A percentile compares a stretch with the other conserved stretches of the same genome.
phyloP scores from a whole-genome alignment of 2,888 invertebrate genomes.

The Lacanobia oleracea region DNA sequence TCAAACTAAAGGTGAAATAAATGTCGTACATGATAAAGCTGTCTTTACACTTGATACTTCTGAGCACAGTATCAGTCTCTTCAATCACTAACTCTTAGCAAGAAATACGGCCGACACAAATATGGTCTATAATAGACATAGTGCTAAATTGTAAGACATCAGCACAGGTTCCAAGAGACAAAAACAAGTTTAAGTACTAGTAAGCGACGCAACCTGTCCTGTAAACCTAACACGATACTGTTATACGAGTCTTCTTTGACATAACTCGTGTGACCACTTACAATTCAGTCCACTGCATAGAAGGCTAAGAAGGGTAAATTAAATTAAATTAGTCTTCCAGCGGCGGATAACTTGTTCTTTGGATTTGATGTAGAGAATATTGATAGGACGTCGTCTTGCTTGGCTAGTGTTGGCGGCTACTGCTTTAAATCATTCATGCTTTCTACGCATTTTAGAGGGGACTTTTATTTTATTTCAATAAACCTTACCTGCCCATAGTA shows the following conservation, averaged over 20 bases:
- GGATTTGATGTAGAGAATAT: slow-evolving; percentile 28
- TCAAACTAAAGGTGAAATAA: no score
- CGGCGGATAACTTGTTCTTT: slow-evolving; percentile 17
- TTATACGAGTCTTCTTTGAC: slow-evolving; percentile 54
- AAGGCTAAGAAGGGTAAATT: slow-evolving; percentile 54
- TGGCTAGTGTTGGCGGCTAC: slow-evolving; percentile 4
- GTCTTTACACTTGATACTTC: background rate
- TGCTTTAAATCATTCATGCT: background rate
- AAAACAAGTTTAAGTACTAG: slow-evolving; percentile 54
- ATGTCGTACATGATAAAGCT: no score
- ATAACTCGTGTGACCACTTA: slow-evolving; percentile 59
- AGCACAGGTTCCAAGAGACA: slow-evolving; percentile 33
- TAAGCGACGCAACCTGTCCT: slow-evolving; percentile 52
- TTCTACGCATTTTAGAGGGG: background rate
- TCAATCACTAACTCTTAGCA: background rate
- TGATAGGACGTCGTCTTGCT: slow-evolving; percentile 4
- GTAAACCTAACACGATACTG: slow-evolving; percentile 62
- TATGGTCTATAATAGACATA: slow-evolving; percentile 27
- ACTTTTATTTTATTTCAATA: background rate
- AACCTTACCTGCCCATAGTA: background rate
- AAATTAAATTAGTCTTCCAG: slow-evolving; percentile 41
- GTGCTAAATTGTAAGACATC: slow-evolving; percentile 47
- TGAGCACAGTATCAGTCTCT: background rate
- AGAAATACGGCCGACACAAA: slow-evolving; percentile 6
- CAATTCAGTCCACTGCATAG: slow-evolving; percentile 43